These are phyloP conservation scores for Dinothrombium tinctorium DNA, from an alignment of 1,140 invertebrate genomes.

Conservation along the genomic window DNA sequence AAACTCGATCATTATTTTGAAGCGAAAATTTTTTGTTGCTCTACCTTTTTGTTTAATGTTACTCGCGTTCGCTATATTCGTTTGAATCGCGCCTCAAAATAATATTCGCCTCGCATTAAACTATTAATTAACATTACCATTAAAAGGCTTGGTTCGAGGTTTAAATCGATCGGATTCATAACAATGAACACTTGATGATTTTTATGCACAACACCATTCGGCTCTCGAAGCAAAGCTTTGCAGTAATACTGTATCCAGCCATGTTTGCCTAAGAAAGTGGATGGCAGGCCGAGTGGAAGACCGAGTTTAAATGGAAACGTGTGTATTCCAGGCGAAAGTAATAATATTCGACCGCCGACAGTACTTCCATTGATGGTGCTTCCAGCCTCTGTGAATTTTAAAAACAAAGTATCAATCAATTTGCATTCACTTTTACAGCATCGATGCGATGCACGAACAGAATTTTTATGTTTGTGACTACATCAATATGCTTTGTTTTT, in stretches of 20 bases:
- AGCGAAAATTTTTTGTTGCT: no score
- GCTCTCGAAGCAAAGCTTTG: constrained; percentile 64
- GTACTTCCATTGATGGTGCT: constrained; percentile 7
- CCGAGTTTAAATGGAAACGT: constrained; percentile 85
- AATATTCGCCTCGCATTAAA: no score
- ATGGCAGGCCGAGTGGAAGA: constrained; percentile 62
- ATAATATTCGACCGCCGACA: constrained; percentile 8
- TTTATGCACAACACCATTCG: constrained; percentile 69
- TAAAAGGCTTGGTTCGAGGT: constrained; percentile 61
- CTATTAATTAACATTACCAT: constrained; percentile 46
- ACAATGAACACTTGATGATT: constrained; percentile 91
- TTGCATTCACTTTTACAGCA: no score
- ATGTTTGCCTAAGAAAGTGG: constrained; percentile 75
- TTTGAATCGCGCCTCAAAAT: no score
- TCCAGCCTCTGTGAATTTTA: constrained; percentile 6
- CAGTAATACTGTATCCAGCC: constrained; percentile 90
- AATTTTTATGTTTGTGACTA: no score
- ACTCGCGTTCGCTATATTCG: no score
- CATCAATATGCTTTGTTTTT: no score
- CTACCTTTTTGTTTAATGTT: no score
- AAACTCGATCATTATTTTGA: no score
- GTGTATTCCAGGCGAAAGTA: constrained; percentile 77
- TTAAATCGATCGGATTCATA: constrained; percentile 83
- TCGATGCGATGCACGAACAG: no score
- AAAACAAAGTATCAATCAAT: background rate